Evolutionary conservation across 2,113 vertebrate genomes (phyloP), one percentile per base, ranked within the genome.

Genomic region (Antechinus flavipes): DNA sequence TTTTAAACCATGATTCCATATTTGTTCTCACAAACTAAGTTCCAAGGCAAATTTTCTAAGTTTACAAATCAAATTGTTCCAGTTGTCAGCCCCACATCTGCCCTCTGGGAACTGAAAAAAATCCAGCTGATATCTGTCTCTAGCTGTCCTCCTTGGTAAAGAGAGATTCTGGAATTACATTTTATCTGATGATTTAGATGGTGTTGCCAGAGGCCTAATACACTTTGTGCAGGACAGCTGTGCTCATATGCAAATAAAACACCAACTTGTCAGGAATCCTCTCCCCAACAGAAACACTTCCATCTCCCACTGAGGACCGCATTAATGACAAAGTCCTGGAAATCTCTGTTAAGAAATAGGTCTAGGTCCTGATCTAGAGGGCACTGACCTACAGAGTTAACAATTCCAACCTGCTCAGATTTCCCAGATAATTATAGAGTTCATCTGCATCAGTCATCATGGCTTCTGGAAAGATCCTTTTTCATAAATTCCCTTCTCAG

Each of bases 131-230:
- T 92, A 84, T 92, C 89, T 55, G 89, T 95, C 19, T 46, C 10
- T 95, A 95, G n/a, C 10, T 9, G 84, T 14, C 49, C 84, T 54
- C 61, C 49, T 84, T 42, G 68, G n/a, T 14, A 35, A 35, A 68
- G 89, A 95, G 92, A 91, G 23, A 49, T 54, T 42, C 93, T 89
- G 42, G 92, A 95, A 58, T 89, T 94, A 91, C 89, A n/a, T 35
- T 91, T 84, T 46, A 94, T 58, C 50, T 55, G 46, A 26, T 91
- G 55, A 91, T 30, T 90, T n/a, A 93, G 23, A 76, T 89, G 89
- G 50, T 47, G n/a, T 26, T 93, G 52, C 0, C 1, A 11, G 61
- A 94, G 46, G 68, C 10, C 1, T 90, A 23, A 22, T 92, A 3
- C 25, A 10, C 16, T 54, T 93, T 76, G 23, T 90, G 8, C 30